These are phyloP conservation scores for Drosophila leonis DNA, from an alignment of 2,888 invertebrate genomes.

Conservation along the genomic window DNA sequence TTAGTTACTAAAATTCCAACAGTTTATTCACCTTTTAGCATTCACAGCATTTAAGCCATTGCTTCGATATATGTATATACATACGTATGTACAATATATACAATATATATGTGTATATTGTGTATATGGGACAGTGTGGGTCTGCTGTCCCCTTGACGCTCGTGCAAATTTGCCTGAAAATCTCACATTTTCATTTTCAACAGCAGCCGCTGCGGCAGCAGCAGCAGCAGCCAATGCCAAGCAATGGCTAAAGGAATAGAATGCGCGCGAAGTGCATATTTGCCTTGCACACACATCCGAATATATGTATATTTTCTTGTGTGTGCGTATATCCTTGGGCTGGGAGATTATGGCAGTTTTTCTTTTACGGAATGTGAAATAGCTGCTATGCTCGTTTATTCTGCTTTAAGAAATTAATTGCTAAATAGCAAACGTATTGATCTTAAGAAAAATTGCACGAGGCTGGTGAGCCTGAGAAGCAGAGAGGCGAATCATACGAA, in stretches of 20 bases:
- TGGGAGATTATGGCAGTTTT: conserved; percentile 8
- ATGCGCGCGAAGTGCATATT: conserved; percentile 37
- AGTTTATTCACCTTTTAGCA: not conserved
- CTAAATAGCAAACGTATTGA: not conserved
- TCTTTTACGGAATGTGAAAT: not conserved
- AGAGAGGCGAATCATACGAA: not conserved
- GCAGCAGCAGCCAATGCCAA: conserved; percentile 35
- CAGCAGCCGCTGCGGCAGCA: conserved; percentile 28
- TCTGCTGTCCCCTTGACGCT: conserved; percentile 27
- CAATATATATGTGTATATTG: conserved; percentile 21
- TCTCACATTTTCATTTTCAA: conserved; percentile 70
- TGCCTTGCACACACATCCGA: conserved; percentile 30
- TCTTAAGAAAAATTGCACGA: not conserved
- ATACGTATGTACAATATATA: conserved; percentile 1
- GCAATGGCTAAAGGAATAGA: not conserved
- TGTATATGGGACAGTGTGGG: conserved; percentile 5
- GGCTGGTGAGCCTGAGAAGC: not conserved
- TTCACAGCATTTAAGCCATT: conserved; percentile 28
- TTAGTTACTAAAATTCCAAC: conserved; percentile 9
- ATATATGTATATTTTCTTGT: not conserved
- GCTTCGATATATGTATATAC: conserved; percentile 12
- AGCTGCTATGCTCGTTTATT: conserved; percentile 6
- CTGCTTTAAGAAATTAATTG: conserved; percentile 7
- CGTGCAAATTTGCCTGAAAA: conserved; percentile 51
- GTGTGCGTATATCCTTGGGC: conserved; percentile 1